A percentile compares a stretch with the other conserved stretches of the same genome.
These are phyloP conservation scores for Hypena proboscidalis DNA, from an alignment of 2,888 invertebrate species.

Conservation along the genomic window DNA sequence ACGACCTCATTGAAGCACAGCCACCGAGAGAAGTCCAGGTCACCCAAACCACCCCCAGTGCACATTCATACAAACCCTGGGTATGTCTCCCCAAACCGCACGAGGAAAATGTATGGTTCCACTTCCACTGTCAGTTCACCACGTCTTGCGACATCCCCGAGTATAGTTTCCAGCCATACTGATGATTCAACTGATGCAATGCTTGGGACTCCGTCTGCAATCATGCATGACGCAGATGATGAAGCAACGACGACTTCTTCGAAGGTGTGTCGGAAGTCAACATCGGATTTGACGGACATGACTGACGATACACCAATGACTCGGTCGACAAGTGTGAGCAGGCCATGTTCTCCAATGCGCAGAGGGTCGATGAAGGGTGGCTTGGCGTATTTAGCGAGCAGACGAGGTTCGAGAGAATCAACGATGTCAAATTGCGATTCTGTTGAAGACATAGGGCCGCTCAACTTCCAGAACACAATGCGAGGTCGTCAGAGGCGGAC, in stretches of 20 bases:
- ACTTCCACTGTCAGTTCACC: conserved; percentile 78
- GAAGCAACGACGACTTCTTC: conserved; percentile 77
- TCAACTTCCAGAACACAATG: conserved; percentile 92
- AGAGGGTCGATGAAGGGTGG: conserved; percentile 89
- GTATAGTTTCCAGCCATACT: conserved; percentile 80
- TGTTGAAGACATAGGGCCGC: conserved; percentile 91
- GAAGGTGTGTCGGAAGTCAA: conserved; percentile 88
- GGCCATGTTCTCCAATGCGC: conserved; percentile 88
- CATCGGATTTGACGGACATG: conserved; percentile 89
- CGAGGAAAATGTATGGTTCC: conserved; percentile 73
- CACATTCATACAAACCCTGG: conserved; percentile 87
- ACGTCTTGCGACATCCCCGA: conserved; percentile 73
- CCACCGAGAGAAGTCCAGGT: conserved; percentile 74
- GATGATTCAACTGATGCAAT: conserved; percentile 76
- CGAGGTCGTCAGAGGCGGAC: conserved; percentile 92
- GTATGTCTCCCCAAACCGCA: conserved; percentile 83
- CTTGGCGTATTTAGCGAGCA: conserved; percentile 92
- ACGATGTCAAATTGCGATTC: conserved; percentile 88
- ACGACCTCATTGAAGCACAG: conserved; percentile 74
- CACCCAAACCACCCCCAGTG: conserved; percentile 81
- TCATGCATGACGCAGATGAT: conserved; percentile 74
- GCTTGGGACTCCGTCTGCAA: conserved; percentile 72
- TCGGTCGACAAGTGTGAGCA: conserved; percentile 85
- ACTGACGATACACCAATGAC: conserved; percentile 86
- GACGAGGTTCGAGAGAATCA: conserved; percentile 93